Percentiles rank a stretch among this genome's conserved stretches.
Evolutionary conservation across 2,888 invertebrate genomes (phyloP).

Genomic region (Silvanus unidentatus): DNA sequence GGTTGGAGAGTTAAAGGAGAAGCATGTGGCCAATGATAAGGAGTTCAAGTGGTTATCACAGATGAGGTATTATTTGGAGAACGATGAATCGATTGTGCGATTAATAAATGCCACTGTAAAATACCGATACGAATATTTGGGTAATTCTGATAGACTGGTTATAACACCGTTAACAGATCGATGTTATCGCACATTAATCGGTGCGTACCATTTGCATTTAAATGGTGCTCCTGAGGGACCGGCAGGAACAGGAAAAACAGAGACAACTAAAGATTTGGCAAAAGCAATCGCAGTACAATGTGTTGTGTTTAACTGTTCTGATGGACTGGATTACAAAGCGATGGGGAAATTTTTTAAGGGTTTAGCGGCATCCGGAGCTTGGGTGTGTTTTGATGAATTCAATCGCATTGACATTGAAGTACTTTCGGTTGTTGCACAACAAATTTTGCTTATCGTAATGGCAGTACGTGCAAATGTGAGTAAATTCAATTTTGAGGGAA

Average conservation of each 20-base stretch:
- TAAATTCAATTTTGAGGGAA: slow-evolving; percentile 73
- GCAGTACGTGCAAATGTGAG: slow-evolving; percentile 63
- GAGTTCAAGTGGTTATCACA: slow-evolving; percentile 86
- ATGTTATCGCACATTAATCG: slow-evolving; percentile 77
- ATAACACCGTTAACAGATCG: slow-evolving; percentile 71
- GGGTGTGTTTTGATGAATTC: slow-evolving; percentile 87
- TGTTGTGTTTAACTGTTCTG: slow-evolving; percentile 83
- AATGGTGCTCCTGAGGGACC: slow-evolving; percentile 84
- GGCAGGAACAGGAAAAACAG: slow-evolving; percentile 85
- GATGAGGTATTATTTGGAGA: slow-evolving; percentile 66
- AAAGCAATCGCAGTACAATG: slow-evolving; percentile 89
- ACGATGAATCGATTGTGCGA: slow-evolving; percentile 61
- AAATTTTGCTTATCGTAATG: slow-evolving; percentile 73
- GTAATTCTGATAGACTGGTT: slow-evolving; percentile 70
- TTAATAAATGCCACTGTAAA: slow-evolving; percentile 74
- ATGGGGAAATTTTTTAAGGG: slow-evolving; percentile 83
- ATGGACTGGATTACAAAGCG: slow-evolving; percentile 77
- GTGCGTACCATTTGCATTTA: slow-evolving; percentile 75
- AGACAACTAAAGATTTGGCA: slow-evolving; percentile 87
- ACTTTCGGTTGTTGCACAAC: slow-evolving; percentile 79
- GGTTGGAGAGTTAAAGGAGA: slow-evolving; percentile 58
- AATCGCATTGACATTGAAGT: slow-evolving; percentile 81
- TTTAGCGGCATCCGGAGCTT: slow-evolving; percentile 74
- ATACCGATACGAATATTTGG: slow-evolving; percentile 81
- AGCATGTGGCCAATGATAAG: slow-evolving; percentile 60